Evolutionary conservation across 2,888 invertebrate genomes (phyloP).

Genomic region (Agrotis ipsilon): DNA sequence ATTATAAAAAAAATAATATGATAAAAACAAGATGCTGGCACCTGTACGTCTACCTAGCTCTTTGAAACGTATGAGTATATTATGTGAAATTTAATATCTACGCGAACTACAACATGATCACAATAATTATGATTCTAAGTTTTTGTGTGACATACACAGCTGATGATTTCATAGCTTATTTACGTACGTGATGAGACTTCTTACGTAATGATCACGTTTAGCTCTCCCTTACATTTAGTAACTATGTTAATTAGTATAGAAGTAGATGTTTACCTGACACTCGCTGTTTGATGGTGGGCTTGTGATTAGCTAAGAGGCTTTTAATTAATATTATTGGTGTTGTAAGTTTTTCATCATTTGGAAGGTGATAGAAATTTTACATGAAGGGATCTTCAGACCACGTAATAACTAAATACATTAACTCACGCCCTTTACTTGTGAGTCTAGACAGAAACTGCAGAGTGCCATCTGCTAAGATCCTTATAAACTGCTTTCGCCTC

Average conservation of each 20-base stretch:
- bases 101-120: slow-evolving; percentile 14
- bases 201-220: slow-evolving; percentile 49
- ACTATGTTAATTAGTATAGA: slow-evolving; percentile 42
- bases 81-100: not conserved
- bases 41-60: too few relatives aligned
- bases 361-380: too few relatives aligned
- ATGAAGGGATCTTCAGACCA: too few relatives aligned
- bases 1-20: too few relatives aligned
- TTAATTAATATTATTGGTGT: slow-evolving; percentile 1
- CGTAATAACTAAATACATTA: too few relatives aligned
- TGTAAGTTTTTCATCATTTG: not conserved
- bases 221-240: slow-evolving; percentile 41
- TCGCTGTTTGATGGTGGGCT: slow-evolving; percentile 6
- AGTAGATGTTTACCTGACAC: slow-evolving; percentile 17
- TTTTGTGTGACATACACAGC: slow-evolving; percentile 52
- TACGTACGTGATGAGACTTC: slow-evolving; percentile 41
- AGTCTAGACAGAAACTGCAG: too few relatives aligned
- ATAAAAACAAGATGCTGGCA: too few relatives aligned
- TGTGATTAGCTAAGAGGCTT: not conserved
- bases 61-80: too few relatives aligned
- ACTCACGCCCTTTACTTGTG: too few relatives aligned
- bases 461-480: too few relatives aligned
- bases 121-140: slow-evolving; percentile 43
- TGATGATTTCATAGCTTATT: slow-evolving; percentile 62
- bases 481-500: too few relatives aligned